These are phyloP conservation scores for Acridotheres tristis DNA, from an alignment of 2,797 vertebrate genomes.

Conservation along the genomic window DNA sequence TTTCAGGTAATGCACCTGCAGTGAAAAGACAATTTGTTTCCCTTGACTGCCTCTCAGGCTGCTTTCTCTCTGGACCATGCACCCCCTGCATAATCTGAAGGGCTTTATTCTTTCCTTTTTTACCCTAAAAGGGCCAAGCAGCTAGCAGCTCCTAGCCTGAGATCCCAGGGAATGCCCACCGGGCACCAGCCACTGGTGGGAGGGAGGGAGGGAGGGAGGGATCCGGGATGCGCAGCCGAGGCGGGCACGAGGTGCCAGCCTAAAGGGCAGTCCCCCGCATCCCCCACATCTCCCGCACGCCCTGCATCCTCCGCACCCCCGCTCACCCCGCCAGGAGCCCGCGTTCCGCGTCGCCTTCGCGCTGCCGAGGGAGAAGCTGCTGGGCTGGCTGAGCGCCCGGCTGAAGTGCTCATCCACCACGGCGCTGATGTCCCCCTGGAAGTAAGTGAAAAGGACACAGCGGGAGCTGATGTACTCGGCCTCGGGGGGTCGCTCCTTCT, in stretches of 20 bases:
- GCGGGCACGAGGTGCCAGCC: too few relatives aligned
- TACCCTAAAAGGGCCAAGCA: not conserved
- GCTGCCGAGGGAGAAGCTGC: conserved; percentile 78
- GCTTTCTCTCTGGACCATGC: fast-evolving
- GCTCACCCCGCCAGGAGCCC: conserved; percentile 83
- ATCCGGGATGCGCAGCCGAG: not conserved
- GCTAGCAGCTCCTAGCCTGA: not conserved
- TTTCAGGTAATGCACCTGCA: not conserved
- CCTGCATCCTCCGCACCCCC: too few relatives aligned
- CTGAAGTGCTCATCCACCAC: conserved; percentile 98
- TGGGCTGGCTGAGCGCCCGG: conserved; percentile 92
- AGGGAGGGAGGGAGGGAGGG: too few relatives aligned
- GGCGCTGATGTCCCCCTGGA: conserved; percentile 95
- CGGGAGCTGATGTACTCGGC: conserved; percentile 95
- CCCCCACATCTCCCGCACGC: too few relatives aligned
- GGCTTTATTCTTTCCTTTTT: not conserved
- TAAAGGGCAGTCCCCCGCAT: too few relatives aligned
- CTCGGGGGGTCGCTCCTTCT: conserved; percentile 93
- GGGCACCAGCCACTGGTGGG: not conserved
- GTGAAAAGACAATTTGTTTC: not conserved
- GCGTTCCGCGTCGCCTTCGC: conserved; percentile 82
- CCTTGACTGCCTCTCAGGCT: fast-evolving
- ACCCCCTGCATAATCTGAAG: not conserved
- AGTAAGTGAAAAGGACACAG: conserved; percentile 97
- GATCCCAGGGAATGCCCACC: not conserved